phyloP scores from a whole-genome alignment of 2,888 invertebrate genomes.

The Chrysomela aeneicollis region DNA sequence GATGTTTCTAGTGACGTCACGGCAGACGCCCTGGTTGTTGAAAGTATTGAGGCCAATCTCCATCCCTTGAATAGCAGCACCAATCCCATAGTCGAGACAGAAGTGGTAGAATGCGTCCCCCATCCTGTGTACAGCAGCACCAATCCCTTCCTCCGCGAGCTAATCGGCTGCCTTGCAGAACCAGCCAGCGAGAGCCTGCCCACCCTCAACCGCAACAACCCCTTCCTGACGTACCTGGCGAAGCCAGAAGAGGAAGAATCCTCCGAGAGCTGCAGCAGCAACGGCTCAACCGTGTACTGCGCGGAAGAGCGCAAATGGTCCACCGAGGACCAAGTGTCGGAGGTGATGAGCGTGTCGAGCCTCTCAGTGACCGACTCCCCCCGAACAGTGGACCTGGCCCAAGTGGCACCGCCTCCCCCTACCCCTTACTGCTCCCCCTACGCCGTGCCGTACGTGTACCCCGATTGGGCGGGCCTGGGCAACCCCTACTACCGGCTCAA shows the following conservation, averaged over 20 bases:
- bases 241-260: slow-evolving; percentile 2
- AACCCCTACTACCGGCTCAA: slow-evolving; percentile 27
- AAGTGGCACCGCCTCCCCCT: not conserved
- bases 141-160: slow-evolving; percentile 31
- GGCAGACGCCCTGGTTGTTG: too few species aligned
- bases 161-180: not conserved
- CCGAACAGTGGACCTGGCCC: not conserved
- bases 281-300: slow-evolving; percentile 22
- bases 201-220: slow-evolving; percentile 30
- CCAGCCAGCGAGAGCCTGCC: not conserved
- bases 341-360: not conserved
- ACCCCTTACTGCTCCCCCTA: not conserved
- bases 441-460: not conserved
- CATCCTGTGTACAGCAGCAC: slow-evolving; percentile 12
- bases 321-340: slow-evolving; percentile 1
- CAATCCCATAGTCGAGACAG: too few species aligned
- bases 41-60: too few species aligned
- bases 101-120: too few species aligned
- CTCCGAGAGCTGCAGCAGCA: slow-evolving; percentile 12
- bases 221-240: slow-evolving; percentile 23
- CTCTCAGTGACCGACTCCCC: not conserved
- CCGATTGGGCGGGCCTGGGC: slow-evolving; percentile 1
- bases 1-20: not conserved
- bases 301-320: slow-evolving; percentile 14
- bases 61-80: too few species aligned